phyloP scores from a whole-genome alignment of 2,888 invertebrate genomes.

The Leptinotarsa haldemani region DNA sequence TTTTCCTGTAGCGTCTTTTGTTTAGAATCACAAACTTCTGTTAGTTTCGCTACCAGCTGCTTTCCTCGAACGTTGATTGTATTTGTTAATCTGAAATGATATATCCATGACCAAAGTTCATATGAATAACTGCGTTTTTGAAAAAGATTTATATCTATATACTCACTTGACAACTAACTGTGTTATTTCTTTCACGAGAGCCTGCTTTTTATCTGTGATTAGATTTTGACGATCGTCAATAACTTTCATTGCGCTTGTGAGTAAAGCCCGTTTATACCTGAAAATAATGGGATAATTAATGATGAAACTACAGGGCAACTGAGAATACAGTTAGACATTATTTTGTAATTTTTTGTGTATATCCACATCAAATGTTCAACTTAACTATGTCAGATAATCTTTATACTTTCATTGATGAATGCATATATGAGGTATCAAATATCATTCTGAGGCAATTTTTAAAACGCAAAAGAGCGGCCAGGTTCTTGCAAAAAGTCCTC shows the following conservation, averaged over 20 bases:
- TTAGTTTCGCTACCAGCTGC: constrained; percentile 82
- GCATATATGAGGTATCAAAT: no score
- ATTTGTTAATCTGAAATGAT: constrained; percentile 75
- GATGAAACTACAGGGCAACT: not conserved
- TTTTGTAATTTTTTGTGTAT: no score
- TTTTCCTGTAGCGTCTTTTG: constrained; percentile 86
- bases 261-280: constrained; percentile 79
- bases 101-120: not conserved
- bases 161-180: constrained; percentile 85
- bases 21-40: constrained; percentile 82
- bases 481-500: no score
- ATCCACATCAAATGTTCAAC: no score
- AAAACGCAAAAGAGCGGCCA: no score
- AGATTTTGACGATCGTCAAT: constrained; percentile 87
- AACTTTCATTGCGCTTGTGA: constrained; percentile 82
- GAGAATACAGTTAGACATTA: not conserved
- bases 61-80: constrained; percentile 86
- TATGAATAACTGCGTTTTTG: no score
- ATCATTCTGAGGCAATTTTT: no score
- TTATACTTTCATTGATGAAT: no score
- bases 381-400: no score
- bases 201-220: constrained; percentile 87
- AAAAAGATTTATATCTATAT: constrained; percentile 27
- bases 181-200: constrained; percentile 87
- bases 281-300: constrained; percentile 31